These are phyloP conservation scores for Potamilus streckersoni DNA, from an alignment of 1,140 invertebrate species.

Conservation along the genomic window DNA sequence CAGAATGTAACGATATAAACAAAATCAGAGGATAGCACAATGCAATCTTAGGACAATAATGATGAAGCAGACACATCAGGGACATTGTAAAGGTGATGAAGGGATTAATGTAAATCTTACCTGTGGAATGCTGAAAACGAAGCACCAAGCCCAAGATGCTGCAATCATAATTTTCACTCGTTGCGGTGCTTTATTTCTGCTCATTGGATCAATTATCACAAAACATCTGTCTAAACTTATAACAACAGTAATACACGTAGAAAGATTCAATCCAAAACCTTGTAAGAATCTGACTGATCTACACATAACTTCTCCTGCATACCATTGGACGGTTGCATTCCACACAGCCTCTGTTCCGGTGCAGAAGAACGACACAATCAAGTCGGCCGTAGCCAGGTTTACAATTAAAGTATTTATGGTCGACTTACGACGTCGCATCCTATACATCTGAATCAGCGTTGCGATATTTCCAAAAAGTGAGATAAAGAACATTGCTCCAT, in stretches of 20 bases:
- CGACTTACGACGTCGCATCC: slow-evolving; percentile 71
- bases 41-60: no score
- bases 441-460: slow-evolving; percentile 79
- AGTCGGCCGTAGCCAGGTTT: slow-evolving; percentile 77
- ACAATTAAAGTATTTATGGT: slow-evolving; percentile 83
- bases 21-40: no score
- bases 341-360: slow-evolving; percentile 83
- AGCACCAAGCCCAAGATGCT: slow-evolving; percentile 78
- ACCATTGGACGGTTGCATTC: slow-evolving; percentile 83
- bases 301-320: slow-evolving; percentile 81
- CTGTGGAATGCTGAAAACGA: slow-evolving; percentile 83
- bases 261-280: slow-evolving; percentile 69
- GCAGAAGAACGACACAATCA: slow-evolving; percentile 83
- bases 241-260: slow-evolving; percentile 83
- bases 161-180: slow-evolving; percentile 66
- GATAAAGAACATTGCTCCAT: slow-evolving; percentile 56
- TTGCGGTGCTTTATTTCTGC: slow-evolving; percentile 77
- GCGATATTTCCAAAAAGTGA: slow-evolving; percentile 80
- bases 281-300: slow-evolving; percentile 86
- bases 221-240: slow-evolving; percentile 84
- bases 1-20: no score
- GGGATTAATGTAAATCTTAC: slow-evolving; percentile 68
- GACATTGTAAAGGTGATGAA: no score
- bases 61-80: no score
- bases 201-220: slow-evolving; percentile 85